Percentiles rank a stretch among this genome's conserved stretches.
phyloP scores from a whole-genome alignment of 1,140 invertebrate genomes.

The Heliothis virescens region DNA sequence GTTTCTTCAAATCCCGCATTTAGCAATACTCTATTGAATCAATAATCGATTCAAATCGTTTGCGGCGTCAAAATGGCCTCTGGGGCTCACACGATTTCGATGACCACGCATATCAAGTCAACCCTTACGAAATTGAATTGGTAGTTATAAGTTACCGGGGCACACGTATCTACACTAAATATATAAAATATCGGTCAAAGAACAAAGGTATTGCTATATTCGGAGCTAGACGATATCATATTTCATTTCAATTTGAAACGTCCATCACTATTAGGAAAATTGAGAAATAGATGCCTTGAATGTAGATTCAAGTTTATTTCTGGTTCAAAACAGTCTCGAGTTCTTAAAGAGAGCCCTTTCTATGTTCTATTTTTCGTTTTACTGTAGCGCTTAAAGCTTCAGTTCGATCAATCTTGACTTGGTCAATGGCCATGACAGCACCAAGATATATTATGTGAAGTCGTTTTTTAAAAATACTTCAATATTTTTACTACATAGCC shows the following conservation, averaged over 20 bases:
- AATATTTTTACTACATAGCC: no score
- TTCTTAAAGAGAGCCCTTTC: no score
- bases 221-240: not conserved
- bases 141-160: constrained; percentile 39
- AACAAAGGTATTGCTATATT: constrained; percentile 42
- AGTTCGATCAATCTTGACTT: not conserved
- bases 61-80: constrained; percentile 26
- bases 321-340: not conserved
- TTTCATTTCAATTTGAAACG: not conserved
- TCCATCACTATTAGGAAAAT: constrained; percentile 26
- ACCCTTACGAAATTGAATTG: constrained; percentile 51
- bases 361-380: no score
- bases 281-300: constrained; percentile 6
- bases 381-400: no score
- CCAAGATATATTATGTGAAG: not conserved
- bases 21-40: constrained; percentile 43
- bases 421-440: not conserved
- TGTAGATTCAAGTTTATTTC: constrained; percentile 4
- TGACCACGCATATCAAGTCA: constrained; percentile 39
- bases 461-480: not conserved
- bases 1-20: constrained; percentile 33
- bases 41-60: constrained; percentile 43
- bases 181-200: constrained; percentile 30
- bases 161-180: constrained; percentile 39
- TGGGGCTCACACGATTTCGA: constrained; percentile 40